These are phyloP conservation scores for Pyrgilauda ruficollis DNA, from an alignment of 2,113 vertebrate species.

Conservation along the genomic window DNA sequence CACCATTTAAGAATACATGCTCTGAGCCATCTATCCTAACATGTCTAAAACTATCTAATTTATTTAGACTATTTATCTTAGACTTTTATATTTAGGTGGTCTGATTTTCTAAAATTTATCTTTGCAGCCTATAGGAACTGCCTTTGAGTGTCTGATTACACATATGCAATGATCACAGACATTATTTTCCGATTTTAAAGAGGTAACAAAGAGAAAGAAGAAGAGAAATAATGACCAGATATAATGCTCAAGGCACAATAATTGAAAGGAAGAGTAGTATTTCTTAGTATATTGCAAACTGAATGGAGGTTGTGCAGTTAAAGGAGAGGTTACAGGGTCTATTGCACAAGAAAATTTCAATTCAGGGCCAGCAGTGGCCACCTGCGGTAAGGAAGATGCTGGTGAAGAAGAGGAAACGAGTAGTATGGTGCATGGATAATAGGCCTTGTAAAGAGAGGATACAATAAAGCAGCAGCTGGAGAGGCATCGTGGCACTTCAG, in stretches of 20 bases:
- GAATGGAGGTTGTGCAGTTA: not conserved
- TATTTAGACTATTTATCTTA: not conserved
- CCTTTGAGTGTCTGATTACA: not conserved
- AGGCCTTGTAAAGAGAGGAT: not conserved
- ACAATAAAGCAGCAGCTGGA: conserved; percentile 5
- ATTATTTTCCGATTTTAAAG: not conserved
- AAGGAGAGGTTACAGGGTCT: conserved; percentile 31
- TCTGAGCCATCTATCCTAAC: not conserved
- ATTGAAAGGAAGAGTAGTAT: conserved; percentile 5
- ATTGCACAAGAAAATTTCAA: conserved; percentile 29
- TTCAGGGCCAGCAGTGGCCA: not conserved
- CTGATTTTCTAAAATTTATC: not conserved
- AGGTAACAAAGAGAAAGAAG: not conserved
- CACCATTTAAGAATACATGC: not conserved
- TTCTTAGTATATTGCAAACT: not conserved
- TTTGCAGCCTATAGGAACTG: not conserved
- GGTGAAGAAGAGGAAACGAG: not conserved
- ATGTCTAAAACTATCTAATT: not conserved
- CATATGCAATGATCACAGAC: not conserved
- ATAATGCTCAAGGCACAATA: not conserved
- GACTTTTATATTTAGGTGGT: not conserved
- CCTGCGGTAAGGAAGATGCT: not conserved
- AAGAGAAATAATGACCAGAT: not conserved
- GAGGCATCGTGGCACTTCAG: not conserved
- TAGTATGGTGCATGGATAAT: conserved; percentile 7